Conservation (phyloP, 2,113 vertebrate genomes). For the Ceratotherium simum region DNA sequence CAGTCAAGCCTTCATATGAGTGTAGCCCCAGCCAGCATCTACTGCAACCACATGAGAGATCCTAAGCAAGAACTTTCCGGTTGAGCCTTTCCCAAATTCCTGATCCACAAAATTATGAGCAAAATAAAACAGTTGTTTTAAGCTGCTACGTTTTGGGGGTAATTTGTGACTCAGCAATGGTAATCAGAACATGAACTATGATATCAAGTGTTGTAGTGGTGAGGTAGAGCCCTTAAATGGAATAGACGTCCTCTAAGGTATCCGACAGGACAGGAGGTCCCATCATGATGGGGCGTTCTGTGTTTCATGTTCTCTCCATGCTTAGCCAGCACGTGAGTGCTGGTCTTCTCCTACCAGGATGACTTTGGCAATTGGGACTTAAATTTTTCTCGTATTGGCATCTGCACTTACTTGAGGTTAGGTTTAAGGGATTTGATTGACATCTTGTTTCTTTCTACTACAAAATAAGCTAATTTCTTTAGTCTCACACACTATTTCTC, state of each 20-base stretch:
- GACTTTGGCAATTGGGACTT: background rate
- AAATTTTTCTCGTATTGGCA: conserved; percentile 35
- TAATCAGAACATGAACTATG: background rate
- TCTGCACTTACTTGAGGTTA: conserved; percentile 44
- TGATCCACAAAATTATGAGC: background rate
- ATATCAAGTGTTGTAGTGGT: background rate
- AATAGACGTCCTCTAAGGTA: background rate
- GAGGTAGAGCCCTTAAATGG: background rate
- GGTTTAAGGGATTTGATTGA: conserved; percentile 79
- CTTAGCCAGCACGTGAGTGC: background rate
- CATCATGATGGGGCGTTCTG: background rate
- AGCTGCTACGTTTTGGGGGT: background rate
- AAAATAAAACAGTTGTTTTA: background rate
- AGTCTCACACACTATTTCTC: conserved; percentile 80
- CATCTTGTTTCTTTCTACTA: conserved; percentile 81
- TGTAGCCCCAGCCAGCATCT: background rate
- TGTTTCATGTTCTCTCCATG: background rate
- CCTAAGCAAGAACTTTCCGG: background rate
- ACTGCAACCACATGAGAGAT: background rate
- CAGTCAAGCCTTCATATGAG: background rate
- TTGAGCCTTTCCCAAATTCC: background rate
- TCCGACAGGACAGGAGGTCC: background rate
- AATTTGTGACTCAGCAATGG: background rate
- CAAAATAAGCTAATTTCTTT: conserved; percentile 87
- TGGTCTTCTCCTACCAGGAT: background rate